Evolutionary conservation across 2,113 vertebrate species (phyloP).

Genomic region (Brachypodius melanocephalos): DNA sequence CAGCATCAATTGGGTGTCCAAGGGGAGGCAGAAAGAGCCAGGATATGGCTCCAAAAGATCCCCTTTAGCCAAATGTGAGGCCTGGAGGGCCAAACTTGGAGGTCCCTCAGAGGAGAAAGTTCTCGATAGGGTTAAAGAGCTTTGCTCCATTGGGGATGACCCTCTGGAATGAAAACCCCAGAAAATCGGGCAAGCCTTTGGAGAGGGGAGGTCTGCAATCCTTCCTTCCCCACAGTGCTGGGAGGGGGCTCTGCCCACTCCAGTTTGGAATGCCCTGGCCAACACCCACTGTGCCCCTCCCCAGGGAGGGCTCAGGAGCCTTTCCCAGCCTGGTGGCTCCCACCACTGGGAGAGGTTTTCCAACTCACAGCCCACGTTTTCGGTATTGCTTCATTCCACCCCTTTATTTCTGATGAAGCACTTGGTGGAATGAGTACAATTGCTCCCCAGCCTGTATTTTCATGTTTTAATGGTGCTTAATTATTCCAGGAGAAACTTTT

Average conservation of each 20-base stretch:
- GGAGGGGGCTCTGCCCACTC: neutral
- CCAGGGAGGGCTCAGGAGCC: neutral
- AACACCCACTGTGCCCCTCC: accelerated
- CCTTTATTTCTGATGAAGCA: neutral
- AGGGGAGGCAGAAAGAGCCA: neutral
- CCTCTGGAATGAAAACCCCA: neutral
- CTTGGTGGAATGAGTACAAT: neutral
- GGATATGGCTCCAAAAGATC: neutral
- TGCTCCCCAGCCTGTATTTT: conserved; percentile 33
- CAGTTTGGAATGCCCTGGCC: neutral
- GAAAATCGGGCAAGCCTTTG: accelerated
- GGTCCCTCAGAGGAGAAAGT: neutral
- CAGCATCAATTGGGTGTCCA: neutral
- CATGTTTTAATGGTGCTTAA: conserved; percentile 15
- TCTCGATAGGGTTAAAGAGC: neutral
- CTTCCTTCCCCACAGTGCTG: neutral
- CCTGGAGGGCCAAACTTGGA: neutral
- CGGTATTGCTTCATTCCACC: neutral
- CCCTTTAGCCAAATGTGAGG: neutral
- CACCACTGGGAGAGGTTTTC: neutral
- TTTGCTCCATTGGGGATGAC: accelerated
- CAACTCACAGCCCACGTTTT: neutral
- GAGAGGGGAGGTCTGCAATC: neutral
- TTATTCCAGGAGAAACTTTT: conserved; percentile 36
- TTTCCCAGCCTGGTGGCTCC: neutral